Base-by-base conservation (phyloP, 1,140 invertebrate species). In the Physella acuta region DNA sequence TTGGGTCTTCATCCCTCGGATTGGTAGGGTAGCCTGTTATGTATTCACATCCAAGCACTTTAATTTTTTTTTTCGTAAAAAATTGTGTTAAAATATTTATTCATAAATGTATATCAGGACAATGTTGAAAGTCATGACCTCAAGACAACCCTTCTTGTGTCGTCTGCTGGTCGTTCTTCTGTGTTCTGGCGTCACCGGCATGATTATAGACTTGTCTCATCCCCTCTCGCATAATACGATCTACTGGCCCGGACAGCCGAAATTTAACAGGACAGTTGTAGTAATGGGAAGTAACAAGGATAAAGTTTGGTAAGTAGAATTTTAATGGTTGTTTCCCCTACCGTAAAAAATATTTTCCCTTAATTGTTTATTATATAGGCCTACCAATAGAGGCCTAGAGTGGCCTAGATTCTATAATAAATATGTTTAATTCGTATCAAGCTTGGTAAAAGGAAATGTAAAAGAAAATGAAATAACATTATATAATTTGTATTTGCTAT, bases 161-260 rank as follows among this genome's bases (percentile, higher is more conserved):
- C n/a, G n/a, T n/a, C n/a, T n/a, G n/a, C n/a, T n/a, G n/a, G n/a
- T n/a, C n/a, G n/a, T n/a, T n/a, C n/a, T n/a, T n/a, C n/a, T n/a
- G n/a, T n/a, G 75, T 81, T 95, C 0, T 96, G 95, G 85, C 88
- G 90, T 0, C 91, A 93, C 75, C 85, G 93, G 30, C 90, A 91
- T n/a, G 80, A 79, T 44, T 65, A 39, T 61, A n/a, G 59, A 61
- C 24, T 26, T 61, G 20, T 36, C 59, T 24, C 59, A 61, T 16
- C 59, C 59, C 2, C 59, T 37, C 0, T 61, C 59, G 2, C 37
- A 33, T 2, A 20, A 33, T 1, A 61, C 59, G 1, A 61, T 61
- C 17, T 61, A 61, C 36, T 61, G 59, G 59, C 59, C 59, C 24
- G 59, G 59, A 3, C 4, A 36, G 36, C 59, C 59, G 4, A 61